Percentiles rank a stretch among this genome's conserved stretches.
These are phyloP conservation scores for Aphelenchoides fujianensis DNA, from an alignment of 1,140 invertebrate species.

Conservation along the genomic window DNA sequence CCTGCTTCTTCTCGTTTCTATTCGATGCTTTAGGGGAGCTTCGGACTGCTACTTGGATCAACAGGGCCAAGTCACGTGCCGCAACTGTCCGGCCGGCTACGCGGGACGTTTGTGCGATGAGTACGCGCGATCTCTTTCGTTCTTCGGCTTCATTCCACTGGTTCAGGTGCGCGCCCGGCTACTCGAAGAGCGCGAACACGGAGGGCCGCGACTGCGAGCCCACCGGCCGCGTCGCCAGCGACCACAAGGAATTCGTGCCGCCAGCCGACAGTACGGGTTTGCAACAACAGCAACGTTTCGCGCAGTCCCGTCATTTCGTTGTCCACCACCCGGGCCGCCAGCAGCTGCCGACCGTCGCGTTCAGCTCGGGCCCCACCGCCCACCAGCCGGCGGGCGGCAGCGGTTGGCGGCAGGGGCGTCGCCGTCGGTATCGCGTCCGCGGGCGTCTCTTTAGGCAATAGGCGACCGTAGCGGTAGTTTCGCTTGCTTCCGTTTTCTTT, in stretches of 20 bases:
- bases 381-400: not conserved
- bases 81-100: slow-evolving; percentile 78
- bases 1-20: no score
- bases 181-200: slow-evolving; percentile 47
- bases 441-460: slow-evolving; percentile 38
- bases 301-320: not conserved
- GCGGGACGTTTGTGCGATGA: slow-evolving; percentile 77
- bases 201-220: slow-evolving; percentile 60
- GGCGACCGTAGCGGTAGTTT: no score
- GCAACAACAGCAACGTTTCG: no score
- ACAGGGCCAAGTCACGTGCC: slow-evolving; percentile 77
- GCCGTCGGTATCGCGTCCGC: slow-evolving; percentile 56
- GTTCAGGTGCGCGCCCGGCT: slow-evolving; percentile 59
- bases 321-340: no score
- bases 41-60: slow-evolving; percentile 75
- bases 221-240: slow-evolving; percentile 47
- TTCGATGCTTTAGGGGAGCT: no score
- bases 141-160: not conserved
- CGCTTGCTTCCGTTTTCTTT: no score
- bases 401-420: slow-evolving; percentile 33
- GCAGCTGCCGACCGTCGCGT: not conserved
- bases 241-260: slow-evolving; percentile 52
- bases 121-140: no score
- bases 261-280: slow-evolving; percentile 55
- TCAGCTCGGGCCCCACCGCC: no score